Evolutionary conservation across 2,888 invertebrate species (phyloP), one percentile per base, ranked within the genome.

Genomic region (Cyaniris semiargus): DNA sequence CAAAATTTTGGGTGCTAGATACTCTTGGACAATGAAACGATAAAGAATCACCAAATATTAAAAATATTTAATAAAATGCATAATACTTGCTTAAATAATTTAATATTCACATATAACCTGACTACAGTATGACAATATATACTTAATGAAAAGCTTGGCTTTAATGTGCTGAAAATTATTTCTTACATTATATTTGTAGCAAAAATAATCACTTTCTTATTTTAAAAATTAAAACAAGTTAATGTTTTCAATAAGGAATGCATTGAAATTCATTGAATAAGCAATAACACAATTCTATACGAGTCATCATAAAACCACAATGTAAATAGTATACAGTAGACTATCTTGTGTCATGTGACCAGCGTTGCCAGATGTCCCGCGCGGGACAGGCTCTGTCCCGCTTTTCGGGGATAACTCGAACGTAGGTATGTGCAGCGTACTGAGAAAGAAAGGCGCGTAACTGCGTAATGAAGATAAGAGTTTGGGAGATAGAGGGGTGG

Each of bases 81-180:
- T 23, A 38, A 27, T 23, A 8, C 76, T 56, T 77, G 77, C 66
- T 79, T 76, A 78, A 53, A 79, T 76, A 75, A 76, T 74, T 79
- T 79, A 60, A 77, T 78, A 76, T 78, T 75, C 70, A 77, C 48
- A 38, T 77, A 74, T 74, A 23, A 56, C 60, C 38, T 72, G 78
- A 77, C 56, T 71, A 71, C 56, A 71, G 76, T 79, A 78, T 77
- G 78, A 80, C 78, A 79, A 7, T 3, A n/a, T 60, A 79, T 79
- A 79, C 74, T 15, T 53, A 80, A 78, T 60, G 76, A 79, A 78
- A 81, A 80, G 79, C 81, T 76, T 77, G 78, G 77, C 76, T 78
- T 78, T 34, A 74, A 70, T 15, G 71, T 79, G 76, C 78, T 77
- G 56, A 53, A 78, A 71, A 72, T 71, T 31, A 76, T 38, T 71